Percentiles rank a stretch among this genome's conserved stretches.
These are phyloP conservation scores for Morpho achilles DNA, from an alignment of 2,888 invertebrate genomes.

Conservation along the genomic window DNA sequence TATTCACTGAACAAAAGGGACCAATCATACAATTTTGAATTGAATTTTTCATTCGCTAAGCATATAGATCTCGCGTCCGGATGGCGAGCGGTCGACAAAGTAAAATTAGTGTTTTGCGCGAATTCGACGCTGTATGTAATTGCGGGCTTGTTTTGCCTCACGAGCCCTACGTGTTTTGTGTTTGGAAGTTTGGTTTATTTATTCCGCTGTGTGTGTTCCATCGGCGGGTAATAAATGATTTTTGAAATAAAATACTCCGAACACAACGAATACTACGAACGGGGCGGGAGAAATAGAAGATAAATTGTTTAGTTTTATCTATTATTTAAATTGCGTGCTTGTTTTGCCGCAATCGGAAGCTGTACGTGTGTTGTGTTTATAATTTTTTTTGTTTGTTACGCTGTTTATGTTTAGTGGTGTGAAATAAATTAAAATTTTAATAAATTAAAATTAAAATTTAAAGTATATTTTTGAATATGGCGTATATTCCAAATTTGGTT, in stretches of 20 bases:
- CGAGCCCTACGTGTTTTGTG: conserved; percentile 22
- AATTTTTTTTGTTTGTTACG: not conserved
- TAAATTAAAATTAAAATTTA: too few relatives aligned
- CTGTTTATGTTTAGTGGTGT: too few relatives aligned
- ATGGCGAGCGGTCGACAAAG: conserved; percentile 25
- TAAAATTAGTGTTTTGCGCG: conserved; percentile 34
- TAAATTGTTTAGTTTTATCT: too few relatives aligned
- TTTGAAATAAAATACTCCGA: too few relatives aligned
- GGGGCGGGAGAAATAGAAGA: too few relatives aligned
- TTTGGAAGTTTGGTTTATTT: conserved; percentile 21
- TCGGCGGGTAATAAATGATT: not conserved
- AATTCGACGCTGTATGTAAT: conserved; percentile 28
- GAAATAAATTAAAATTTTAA: too few relatives aligned
- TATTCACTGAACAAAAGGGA: conserved; percentile 31
- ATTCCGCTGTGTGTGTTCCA: conserved; percentile 4
- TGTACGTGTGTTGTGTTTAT: not conserved
- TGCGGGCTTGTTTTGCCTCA: conserved; percentile 30
- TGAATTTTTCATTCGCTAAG: conserved; percentile 33
- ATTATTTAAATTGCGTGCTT: too few relatives aligned
- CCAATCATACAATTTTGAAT: conserved; percentile 35
- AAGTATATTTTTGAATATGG: too few relatives aligned
- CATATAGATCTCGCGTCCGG: conserved; percentile 26
- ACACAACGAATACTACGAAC: too few relatives aligned
- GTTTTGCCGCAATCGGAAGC: too few relatives aligned
- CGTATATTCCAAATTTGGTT: too few relatives aligned